Evolutionary conservation across 1,140 invertebrate genomes (phyloP).

Genomic region (Drosophila guanche): DNA sequence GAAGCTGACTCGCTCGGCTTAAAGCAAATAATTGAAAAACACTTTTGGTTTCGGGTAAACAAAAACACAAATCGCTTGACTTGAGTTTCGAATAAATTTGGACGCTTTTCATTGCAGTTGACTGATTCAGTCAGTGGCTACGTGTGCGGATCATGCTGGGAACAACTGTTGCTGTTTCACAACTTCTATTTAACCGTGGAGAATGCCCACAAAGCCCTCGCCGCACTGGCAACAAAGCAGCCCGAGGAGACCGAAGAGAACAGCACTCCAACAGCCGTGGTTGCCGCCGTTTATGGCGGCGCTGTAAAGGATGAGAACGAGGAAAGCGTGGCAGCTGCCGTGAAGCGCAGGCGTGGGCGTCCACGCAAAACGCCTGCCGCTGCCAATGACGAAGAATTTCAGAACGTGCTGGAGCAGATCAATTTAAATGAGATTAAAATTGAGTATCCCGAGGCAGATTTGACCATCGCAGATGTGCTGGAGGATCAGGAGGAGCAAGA

Average conservation of each 20-base stretch:
- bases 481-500: slow-evolving; percentile 52
- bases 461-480: slow-evolving; percentile 70
- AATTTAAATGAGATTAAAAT: slow-evolving; percentile 73
- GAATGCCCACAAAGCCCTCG: slow-evolving; percentile 43
- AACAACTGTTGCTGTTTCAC: slow-evolving; percentile 61
- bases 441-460: slow-evolving; percentile 64
- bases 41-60: slow-evolving; percentile 66
- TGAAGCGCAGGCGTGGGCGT: slow-evolving; percentile 64
- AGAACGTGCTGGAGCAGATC: slow-evolving; percentile 64
- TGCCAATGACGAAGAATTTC: slow-evolving; percentile 47
- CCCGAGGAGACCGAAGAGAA: background rate
- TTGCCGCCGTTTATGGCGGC: background rate
- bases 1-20: slow-evolving; percentile 50
- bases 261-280: background rate
- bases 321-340: slow-evolving; percentile 59
- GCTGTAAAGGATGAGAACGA: slow-evolving; percentile 18
- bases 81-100: background rate
- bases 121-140: slow-evolving; percentile 27
- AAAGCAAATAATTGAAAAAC: slow-evolving; percentile 57
- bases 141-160: slow-evolving; percentile 58
- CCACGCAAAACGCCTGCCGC: slow-evolving; percentile 44
- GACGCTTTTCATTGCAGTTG: slow-evolving; percentile 23
- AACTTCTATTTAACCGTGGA: slow-evolving; percentile 61
- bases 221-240: no score
- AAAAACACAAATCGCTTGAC: background rate